Evolutionary conservation across 2,797 vertebrate species (phyloP), one percentile per base, ranked within the genome.

Genomic region (Prionace glauca): DNA sequence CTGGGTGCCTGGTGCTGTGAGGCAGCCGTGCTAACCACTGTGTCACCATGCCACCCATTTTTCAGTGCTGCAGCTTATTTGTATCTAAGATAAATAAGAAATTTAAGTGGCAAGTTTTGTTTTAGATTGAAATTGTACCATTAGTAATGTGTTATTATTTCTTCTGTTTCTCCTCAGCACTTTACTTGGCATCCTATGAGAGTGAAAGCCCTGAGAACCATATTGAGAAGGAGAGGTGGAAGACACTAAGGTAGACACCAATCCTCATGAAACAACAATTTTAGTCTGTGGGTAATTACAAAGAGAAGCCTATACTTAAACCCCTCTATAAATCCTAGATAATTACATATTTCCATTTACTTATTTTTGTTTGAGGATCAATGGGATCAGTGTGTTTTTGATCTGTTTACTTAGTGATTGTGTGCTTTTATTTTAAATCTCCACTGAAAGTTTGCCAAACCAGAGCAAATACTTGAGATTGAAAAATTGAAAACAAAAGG

Each of bases 141-240:
- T 60, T 36, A 3, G 1, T 92, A 29, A n/a, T 97, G 92, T 95
- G 87, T 67, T 60, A 7, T 94, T 92, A 95, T 97, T 96, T 11
- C 56, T 96, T 96, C 95, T 96, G 50, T 96, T 95, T 97, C 97
- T 74, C 95, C 62, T 72, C 96, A 99, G 99, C 98, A 95, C 97
- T 99, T 96, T 99, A 98, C 96, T 97, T 99, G 98, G 98, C 99
- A 0, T 99, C 99, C 0, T 99, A 99, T 18, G 99, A 99, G 96
- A 99, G 98, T 0, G 99, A 99, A 97, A 98, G 99, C 92, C 99
- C 99, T 0, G 99, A 99, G 97, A 99, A 99, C 97, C 98, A 99
- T 96, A 96, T 98, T 97, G 99, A 99, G 97, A 99, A 99, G 96
- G 98, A 99, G 98, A 98, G 98, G 97, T 99, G 99, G 99, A 99